These are phyloP conservation scores for Diarsia dahlii DNA, from an alignment of 2,888 invertebrate species.

Conservation along the genomic window DNA sequence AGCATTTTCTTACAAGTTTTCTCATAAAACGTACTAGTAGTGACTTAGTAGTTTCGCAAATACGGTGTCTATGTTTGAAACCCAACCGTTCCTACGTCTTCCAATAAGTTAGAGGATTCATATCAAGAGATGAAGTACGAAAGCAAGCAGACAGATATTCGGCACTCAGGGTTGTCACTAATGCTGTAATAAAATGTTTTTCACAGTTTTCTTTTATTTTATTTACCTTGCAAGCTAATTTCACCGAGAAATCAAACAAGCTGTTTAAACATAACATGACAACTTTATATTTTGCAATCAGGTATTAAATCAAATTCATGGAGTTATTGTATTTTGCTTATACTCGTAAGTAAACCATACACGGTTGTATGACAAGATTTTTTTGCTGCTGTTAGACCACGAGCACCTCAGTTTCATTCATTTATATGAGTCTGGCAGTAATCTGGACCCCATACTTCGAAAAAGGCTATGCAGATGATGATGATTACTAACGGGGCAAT, in stretches of 20 bases:
- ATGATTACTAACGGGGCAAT: background rate
- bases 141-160: constrained; percentile 73
- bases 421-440: background rate
- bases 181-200: background rate
- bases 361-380: background rate
- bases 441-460: background rate
- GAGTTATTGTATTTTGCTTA: background rate
- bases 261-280: background rate
- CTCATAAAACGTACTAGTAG: background rate
- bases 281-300: background rate
- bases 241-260: background rate
- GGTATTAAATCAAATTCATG: background rate
- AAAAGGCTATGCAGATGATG: too few species aligned
- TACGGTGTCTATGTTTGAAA: constrained; percentile 67
- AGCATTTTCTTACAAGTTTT: background rate
- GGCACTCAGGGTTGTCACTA: constrained; percentile 61
- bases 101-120: constrained; percentile 76
- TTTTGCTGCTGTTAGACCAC: background rate
- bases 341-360: background rate
- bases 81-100: constrained; percentile 65
- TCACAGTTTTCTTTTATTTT: background rate
- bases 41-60: background rate
- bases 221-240: background rate
- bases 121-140: constrained; percentile 72
- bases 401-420: background rate